Base-by-base conservation (phyloP, 2,797 vertebrate genomes). In the Neoniphon sammara region DNA sequence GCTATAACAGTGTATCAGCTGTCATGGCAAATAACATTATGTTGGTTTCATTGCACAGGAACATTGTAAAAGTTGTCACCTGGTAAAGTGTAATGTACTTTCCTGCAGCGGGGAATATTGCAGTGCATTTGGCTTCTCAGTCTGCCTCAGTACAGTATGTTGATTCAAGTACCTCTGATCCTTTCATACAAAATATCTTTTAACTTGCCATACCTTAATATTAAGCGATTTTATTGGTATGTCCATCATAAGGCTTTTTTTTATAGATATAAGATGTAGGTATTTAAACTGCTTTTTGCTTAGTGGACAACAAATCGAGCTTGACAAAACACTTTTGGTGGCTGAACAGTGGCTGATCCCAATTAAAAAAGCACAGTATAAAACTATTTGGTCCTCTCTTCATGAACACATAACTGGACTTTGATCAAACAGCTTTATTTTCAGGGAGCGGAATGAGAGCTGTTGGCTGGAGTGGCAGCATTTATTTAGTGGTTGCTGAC, bases 401-500 rank as follows among this genome's bases (percentile, higher is more conserved):
- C 87, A 88, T 86, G 82, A 82, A 83, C 79, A 72, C 18, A 7
- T 77, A 80, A 82, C 81, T 76, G 74, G 84, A 83, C 81, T 86
- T 83, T 83, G 60, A 81, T 76, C 69, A 67, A 56, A 70, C 60
- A 52, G 80, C 78, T 80, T 85, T 87, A 81, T 92, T 90, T 87
- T 83, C 55, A 82, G 53, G 49, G 20, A 66, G 71, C 2, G 27
- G 70, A 88, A 77, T 23, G 47, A 81, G 81, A 83, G 65, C 77
- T 81, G 73, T 78, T 72, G 60, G 85, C 78, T 63, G 50, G 69
- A 87, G 82, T 73, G 80, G 82, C 62, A 70, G 64, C 71, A 44
- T 89, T 78, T 89, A 85, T 87, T 89, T 80, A 86, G 76, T 75
- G 83, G 63, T 83, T 78, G 74, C 83, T 84, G 85, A 85, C 82